These are phyloP conservation scores for Dione vanillae DNA, from an alignment of 2,888 invertebrate genomes.

Conservation along the genomic window DNA sequence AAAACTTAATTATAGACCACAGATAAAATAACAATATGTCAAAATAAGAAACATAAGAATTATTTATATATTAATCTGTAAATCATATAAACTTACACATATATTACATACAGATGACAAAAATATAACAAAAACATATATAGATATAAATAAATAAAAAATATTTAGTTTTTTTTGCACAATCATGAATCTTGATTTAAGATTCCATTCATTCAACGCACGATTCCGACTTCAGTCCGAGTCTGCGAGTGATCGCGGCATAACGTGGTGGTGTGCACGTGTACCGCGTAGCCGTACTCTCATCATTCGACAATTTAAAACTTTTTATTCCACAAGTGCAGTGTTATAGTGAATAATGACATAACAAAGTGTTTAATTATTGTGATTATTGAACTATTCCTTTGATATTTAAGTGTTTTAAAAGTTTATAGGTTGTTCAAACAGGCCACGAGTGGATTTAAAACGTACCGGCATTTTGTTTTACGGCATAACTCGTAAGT, in stretches of 20 bases:
- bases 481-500: conserved; percentile 54
- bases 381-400: conserved; percentile 55
- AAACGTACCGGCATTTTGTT: conserved; percentile 61
- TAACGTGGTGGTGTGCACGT: conserved; percentile 47
- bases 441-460: conserved; percentile 62
- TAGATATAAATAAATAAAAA: neutral
- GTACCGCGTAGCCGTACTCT: conserved; percentile 52
- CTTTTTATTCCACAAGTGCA: conserved; percentile 56
- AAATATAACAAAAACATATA: neutral
- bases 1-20: neutral
- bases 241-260: conserved; percentile 66
- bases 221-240: conserved; percentile 60
- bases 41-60: neutral
- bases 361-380: conserved; percentile 58
- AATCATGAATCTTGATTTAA: conserved; percentile 43
- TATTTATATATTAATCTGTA: neutral
- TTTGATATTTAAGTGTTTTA: conserved; percentile 50
- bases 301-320: conserved; percentile 59
- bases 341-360: conserved; percentile 62
- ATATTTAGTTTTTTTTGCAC: conserved; percentile 29
- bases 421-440: conserved; percentile 46
- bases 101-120: neutral
- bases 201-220: conserved; percentile 45
- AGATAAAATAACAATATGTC: neutral
- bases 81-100: neutral